A percentile compares a stretch with the other conserved stretches of the same genome.
These are phyloP conservation scores for Cephus nigrinus DNA, from an alignment of 2,888 invertebrate species.

Conservation along the genomic window DNA sequence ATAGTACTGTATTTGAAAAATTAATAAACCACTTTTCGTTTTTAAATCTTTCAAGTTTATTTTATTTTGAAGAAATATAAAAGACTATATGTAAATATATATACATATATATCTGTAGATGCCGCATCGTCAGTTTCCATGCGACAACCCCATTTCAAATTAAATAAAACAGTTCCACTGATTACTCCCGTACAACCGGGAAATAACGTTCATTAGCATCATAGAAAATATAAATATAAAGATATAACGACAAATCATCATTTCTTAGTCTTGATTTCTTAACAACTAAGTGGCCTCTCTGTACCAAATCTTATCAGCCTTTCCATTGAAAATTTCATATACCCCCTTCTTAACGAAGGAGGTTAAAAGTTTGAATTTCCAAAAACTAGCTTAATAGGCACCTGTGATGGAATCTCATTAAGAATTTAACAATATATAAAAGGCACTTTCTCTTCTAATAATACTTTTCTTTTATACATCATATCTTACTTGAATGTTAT, in stretches of 20 bases:
- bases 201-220: constrained; percentile 1
- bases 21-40: background rate
- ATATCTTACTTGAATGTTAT: background rate
- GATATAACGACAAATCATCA: background rate
- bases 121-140: background rate
- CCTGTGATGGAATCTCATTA: background rate
- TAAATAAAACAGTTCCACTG: background rate
- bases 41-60: background rate
- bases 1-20: background rate
- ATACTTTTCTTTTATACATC: background rate
- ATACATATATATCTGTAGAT: background rate
- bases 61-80: background rate
- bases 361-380: background rate
- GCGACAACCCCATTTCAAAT: background rate
- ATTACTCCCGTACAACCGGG: background rate
- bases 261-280: background rate
- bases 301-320: background rate
- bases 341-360: background rate
- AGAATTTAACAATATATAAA: background rate
- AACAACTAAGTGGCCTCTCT: background rate
- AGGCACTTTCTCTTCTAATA: background rate
- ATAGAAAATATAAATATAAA: background rate
- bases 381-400: background rate
- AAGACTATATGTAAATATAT: background rate
- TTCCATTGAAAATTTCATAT: background rate